phyloP scores from a whole-genome alignment of 1,140 invertebrate species.

The Stegodyphus mimosarum region DNA sequence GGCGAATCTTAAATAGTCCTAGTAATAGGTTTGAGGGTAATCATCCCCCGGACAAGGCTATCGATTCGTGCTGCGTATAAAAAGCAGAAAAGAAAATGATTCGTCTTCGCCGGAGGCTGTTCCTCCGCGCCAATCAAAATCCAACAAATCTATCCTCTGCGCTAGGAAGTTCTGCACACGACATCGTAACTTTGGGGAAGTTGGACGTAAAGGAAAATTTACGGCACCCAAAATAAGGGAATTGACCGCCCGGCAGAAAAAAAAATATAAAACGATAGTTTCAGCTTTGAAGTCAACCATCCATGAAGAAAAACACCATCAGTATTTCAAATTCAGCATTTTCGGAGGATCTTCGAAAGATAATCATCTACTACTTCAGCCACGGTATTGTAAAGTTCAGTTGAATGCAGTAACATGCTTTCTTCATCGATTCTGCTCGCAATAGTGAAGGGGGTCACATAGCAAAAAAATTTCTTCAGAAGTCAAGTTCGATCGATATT shows the following conservation, averaged over 20 bases:
- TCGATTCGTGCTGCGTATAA: neutral
- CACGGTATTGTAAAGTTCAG: too few species aligned
- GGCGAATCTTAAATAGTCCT: neutral
- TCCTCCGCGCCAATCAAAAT: conserved; percentile 8
- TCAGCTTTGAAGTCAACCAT: conserved; percentile 29
- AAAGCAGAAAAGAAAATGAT: neutral
- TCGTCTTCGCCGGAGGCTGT: neutral
- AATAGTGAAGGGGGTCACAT: too few species aligned
- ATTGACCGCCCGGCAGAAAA: conserved; percentile 29
- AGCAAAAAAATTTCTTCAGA: too few species aligned
- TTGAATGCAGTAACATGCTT: too few species aligned
- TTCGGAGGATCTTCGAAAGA: conserved; percentile 13
- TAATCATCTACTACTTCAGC: neutral
- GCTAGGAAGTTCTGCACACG: conserved; percentile 20
- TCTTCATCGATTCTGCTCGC: too few species aligned
- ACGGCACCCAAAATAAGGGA: conserved; percentile 44
- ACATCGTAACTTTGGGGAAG: conserved; percentile 44
- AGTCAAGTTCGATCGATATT: too few species aligned
- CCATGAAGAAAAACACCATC: conserved; percentile 45
- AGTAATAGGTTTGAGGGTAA: conserved; percentile 2
- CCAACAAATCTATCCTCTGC: neutral
- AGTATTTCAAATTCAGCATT: conserved; percentile 38
- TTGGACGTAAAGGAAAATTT: conserved; percentile 36
- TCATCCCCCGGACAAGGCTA: neutral
- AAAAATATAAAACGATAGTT: conserved; percentile 16